Percentiles rank a stretch among this genome's conserved stretches.
Evolutionary conservation across 2,888 invertebrate genomes (phyloP).

Genomic region (Colostygia pectinataria): DNA sequence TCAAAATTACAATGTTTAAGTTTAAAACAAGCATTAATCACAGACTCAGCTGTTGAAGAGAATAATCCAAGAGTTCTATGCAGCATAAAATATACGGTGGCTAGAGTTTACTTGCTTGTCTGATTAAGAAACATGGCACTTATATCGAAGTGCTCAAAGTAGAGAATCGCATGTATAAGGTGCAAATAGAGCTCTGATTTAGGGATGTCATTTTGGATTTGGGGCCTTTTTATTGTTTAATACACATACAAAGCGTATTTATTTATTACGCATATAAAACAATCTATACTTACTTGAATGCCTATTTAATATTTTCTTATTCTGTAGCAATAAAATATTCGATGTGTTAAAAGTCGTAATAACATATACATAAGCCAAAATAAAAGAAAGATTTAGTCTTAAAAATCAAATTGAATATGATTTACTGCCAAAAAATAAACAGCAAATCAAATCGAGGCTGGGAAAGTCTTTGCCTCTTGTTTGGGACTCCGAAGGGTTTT

Average conservation of each 20-base stretch:
- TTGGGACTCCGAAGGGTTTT: slow-evolving; percentile 46
- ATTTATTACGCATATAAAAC: too few relatives aligned
- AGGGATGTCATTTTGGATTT: too few relatives aligned
- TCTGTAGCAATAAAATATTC: too few relatives aligned
- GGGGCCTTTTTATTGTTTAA: too few relatives aligned
- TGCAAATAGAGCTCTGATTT: too few relatives aligned
- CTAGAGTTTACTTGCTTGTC: slow-evolving; percentile 5
- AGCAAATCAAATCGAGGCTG: slow-evolving; percentile 20
- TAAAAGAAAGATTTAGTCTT: slow-evolving; percentile 22
- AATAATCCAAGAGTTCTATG: slow-evolving; percentile 47
- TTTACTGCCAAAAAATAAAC: slow-evolving; percentile 43
- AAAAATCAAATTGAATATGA: slow-evolving; percentile 46
- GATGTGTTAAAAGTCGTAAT: slow-evolving; percentile 1
- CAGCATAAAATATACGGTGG: slow-evolving; percentile 31
- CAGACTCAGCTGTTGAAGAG: slow-evolving; percentile 67
- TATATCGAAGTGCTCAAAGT: slow-evolving; percentile 25
- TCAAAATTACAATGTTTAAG: slow-evolving; percentile 30
- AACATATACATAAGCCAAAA: neutral
- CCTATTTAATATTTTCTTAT: too few relatives aligned
- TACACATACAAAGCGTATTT: too few relatives aligned
- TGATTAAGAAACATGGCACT: neutral
- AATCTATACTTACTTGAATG: too few relatives aligned
- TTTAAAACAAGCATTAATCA: slow-evolving; percentile 60
- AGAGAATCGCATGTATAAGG: slow-evolving; percentile 26
- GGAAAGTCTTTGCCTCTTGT: slow-evolving; percentile 34